These are phyloP conservation scores for Lacanobia wlatinum DNA, from an alignment of 2,888 invertebrate genomes.

Conservation along the genomic window DNA sequence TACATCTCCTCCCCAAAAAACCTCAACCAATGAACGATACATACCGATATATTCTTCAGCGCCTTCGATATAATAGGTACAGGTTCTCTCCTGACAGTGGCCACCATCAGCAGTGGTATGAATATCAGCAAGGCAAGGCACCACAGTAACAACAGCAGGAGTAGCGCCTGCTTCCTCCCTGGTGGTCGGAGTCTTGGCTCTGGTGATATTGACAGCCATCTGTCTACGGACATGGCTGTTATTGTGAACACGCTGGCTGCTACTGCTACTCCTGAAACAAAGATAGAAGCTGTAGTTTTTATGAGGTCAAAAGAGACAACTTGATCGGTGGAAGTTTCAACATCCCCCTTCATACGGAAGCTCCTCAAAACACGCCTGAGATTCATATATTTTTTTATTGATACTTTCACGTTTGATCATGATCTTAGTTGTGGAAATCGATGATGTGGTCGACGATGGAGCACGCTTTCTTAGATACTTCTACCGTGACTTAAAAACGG, in stretches of 20 bases:
- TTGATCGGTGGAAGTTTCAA: no score
- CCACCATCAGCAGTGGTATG: slow-evolving; percentile 91
- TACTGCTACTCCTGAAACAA: slow-evolving; percentile 92
- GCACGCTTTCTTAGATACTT: no score
- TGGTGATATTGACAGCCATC: slow-evolving; percentile 93
- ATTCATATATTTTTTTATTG: background rate
- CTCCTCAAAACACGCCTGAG: background rate
- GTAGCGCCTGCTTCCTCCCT: slow-evolving; percentile 91
- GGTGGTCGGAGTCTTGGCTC: slow-evolving; percentile 91
- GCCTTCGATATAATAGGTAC: slow-evolving; percentile 83
- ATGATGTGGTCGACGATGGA: no score
- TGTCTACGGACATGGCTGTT: slow-evolving; percentile 94
- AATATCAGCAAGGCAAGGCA: slow-evolving; percentile 92
- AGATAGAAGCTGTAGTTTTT: background rate
- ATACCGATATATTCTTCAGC: slow-evolving; percentile 81
- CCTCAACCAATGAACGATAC: slow-evolving; percentile 15
- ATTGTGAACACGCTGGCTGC: slow-evolving; percentile 95
- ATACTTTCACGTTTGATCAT: no score
- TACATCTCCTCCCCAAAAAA: background rate
- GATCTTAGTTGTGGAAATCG: no score
- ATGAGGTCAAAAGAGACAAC: background rate
- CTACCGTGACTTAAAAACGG: no score
- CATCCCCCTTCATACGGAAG: no score
- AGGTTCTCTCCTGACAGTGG: slow-evolving; percentile 80
- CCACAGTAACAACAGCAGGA: slow-evolving; percentile 93